Evolutionary conservation across 1,140 invertebrate genomes (phyloP), one percentile per base, ranked within the genome.

Genomic region (Drosophila gunungcola): DNA sequence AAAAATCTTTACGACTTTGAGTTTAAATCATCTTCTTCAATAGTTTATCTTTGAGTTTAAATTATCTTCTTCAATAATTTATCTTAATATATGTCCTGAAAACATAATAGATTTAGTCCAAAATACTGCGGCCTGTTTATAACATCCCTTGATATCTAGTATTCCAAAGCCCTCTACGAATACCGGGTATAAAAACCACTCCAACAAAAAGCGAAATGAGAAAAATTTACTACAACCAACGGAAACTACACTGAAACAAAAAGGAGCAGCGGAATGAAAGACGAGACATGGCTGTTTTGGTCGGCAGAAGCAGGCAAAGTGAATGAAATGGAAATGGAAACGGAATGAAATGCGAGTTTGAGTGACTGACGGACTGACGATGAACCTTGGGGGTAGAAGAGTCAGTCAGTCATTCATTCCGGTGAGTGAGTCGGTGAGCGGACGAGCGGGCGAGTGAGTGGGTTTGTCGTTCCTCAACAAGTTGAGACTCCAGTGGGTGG

Each of bases 181-280:
- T 13, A n/a, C 12, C 16, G 32, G 61, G 61, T 61, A 60, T 61
- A 10, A 45, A 89, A 89, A 84, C 69, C 84, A 89, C 84, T 89
- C 84, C 76, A 89, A 75, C 78, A 90, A 78, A 85, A 89, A 89
- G 85, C 80, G 84, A 89, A 89, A 89, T 89, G 85, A 89, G 84
- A 89, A 88, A 81, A 88, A 83, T 88, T 76, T 83, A 82, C 80
- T 79, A 82, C 63, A 72, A 70, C 73, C 73, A 49, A 54, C 60
- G 61, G 64, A 65, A 76, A 68, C 54, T 89, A 89, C 83, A 88
- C 83, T 88, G 84, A 56, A 76, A 76, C 60, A 76, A 76, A 76
- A 63, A 61, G 42, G 27, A 39, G n/a, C 46, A 46, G 41, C 38
- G 25, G 41, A 34, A 49, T 16, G 38, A 41, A 41, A 49, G 70